Conservation (phyloP, 2,888 invertebrate species). For the Andrena chrysosceles region DNA sequence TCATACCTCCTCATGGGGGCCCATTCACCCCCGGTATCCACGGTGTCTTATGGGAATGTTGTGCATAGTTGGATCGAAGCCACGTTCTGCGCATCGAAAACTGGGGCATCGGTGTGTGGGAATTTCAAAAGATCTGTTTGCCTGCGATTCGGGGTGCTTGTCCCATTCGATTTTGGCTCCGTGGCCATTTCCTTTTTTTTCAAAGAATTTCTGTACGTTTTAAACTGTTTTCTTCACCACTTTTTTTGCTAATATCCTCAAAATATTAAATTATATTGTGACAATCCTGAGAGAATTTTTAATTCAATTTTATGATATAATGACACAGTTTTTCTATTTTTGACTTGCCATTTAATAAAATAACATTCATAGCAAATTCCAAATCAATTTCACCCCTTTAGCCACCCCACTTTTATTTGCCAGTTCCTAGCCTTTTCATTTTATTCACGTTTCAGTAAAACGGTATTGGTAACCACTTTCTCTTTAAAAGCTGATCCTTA, state of each 20-base stretch:
- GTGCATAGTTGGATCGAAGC: constrained; percentile 31
- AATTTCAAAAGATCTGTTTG: constrained; percentile 7
- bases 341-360: too few species aligned
- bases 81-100: constrained; percentile 6
- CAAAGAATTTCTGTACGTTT: background rate
- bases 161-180: background rate
- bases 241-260: background rate
- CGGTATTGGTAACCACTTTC: too few species aligned
- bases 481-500: too few species aligned
- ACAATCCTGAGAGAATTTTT: too few species aligned
- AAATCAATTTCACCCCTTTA: too few species aligned
- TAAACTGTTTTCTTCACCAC: background rate
- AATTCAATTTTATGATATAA: too few species aligned
- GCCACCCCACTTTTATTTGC: too few species aligned
- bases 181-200: background rate
- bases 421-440: too few species aligned
- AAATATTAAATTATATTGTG: too few species aligned
- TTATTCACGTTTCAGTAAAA: too few species aligned
- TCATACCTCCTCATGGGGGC: constrained; percentile 66
- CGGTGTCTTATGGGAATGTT: constrained; percentile 65
- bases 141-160: background rate
- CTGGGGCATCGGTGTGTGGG: constrained; percentile 6
- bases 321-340: too few species aligned
- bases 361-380: too few species aligned
- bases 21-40: constrained; percentile 58